Evolutionary conservation across 2,797 vertebrate species (phyloP), one percentile per base, ranked within the genome.

Genomic region (Betta splendens): DNA sequence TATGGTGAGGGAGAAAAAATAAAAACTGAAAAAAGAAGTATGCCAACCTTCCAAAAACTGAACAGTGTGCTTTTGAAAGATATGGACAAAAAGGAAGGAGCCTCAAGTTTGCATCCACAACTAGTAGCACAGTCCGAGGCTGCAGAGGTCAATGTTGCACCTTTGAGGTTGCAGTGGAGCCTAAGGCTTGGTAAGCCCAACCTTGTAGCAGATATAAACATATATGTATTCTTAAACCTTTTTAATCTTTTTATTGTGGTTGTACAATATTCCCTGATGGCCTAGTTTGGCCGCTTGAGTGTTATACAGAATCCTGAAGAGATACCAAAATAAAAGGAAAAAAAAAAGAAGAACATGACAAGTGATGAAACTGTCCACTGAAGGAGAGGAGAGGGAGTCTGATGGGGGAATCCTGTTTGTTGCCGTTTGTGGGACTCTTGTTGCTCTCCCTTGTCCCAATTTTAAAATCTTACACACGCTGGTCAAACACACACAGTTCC

Each of bases 181-280:
- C 71, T 55, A 46, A 79, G 77, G 72, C 64, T 56, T 16, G 56
- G 64, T n/a, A 31, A 77, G 48, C 64, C 77, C 59, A 32, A 75
- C 75, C 83, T 87, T 79, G 73, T 67, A 87, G 81, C 85, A 88
- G 86, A 89, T 89, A 90, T 89, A 91, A 91, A 91, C 86, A 89
- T 89, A 84, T 90, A 87, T 89, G 85, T 87, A 78, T 80, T 81
- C 80, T 85, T 88, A 83, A 85, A 89, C 86, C 87, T 89, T 89
- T 85, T 71, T 7, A 61, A 83, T 87, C 60, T 79, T 70, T 67
- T 89, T 91, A 90, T 87, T 89, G 94, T 94, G 93, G 93, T 93
- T 91, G 94, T 91, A 93, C 88, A 92, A 91, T 92, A 92, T 93
- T 93, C 94, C 93, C 92, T 93, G 93, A 94, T 94, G 94, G 94